phyloP scores from a whole-genome alignment of 2,797 vertebrate species.

The Dicrostonyx torquatus region DNA sequence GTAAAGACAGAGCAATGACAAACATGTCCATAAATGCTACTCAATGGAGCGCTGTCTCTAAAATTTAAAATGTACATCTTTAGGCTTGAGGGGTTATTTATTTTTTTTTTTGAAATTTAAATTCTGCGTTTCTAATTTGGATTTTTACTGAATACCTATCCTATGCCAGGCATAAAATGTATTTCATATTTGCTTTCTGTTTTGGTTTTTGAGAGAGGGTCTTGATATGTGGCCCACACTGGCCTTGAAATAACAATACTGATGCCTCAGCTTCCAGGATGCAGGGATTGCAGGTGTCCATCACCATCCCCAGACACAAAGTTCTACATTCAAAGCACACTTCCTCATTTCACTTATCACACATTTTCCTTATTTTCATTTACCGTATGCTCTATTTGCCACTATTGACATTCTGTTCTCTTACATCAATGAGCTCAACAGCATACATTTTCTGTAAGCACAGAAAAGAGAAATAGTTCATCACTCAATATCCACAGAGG shows the following conservation, averaged over 20 bases:
- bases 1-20: neutral
- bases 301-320: neutral
- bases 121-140: neutral
- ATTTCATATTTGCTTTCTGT: neutral
- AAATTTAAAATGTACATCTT: slow-evolving; percentile 45
- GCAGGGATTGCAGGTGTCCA: neutral
- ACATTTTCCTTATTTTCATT: neutral
- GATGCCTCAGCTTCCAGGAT: neutral
- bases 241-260: neutral
- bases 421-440: neutral
- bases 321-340: slow-evolving; percentile 20
- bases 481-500: neutral
- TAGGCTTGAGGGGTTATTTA: neutral
- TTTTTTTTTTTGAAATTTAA: neutral
- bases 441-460: slow-evolving; percentile 11
- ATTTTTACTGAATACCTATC: neutral
- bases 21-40: slow-evolving; percentile 6
- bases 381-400: neutral
- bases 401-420: neutral
- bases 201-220: neutral
- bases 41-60: neutral
- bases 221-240: neutral
- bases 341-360: neutral
- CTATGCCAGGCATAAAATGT: neutral
- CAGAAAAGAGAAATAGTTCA: neutral